Base-by-base conservation (phyloP, 1,140 invertebrate species). In the Drosophila ohnishii region DNA sequence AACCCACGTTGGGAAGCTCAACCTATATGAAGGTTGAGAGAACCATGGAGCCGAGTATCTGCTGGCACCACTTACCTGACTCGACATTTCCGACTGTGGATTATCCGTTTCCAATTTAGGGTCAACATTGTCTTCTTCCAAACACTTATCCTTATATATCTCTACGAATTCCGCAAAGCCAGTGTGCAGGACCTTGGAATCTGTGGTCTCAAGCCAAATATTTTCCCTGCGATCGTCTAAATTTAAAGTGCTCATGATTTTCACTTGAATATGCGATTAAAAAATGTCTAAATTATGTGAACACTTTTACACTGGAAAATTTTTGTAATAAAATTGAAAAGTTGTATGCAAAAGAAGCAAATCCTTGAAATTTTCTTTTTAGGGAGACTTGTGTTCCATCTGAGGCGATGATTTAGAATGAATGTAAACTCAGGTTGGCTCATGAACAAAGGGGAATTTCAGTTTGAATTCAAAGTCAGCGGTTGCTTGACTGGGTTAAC, bases 111-210 rank as follows among this genome's bases (percentile, higher is more conserved):
- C 11, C 11, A 45, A 22, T 6, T 45, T 14, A 1, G 14, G 3
- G 7, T n/a, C 14, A n/a, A 2, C 13, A 9, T 0, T 7, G 7
- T 0, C 4, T 0, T 5, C 13, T 9, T n/a, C 14, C 13, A 0
- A 0, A 13, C 13, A 9, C 10, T 5, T 0, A 1, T 14, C 2
- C 14, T 30, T n/a, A 1, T 16, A n/a, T 0, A 16, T 28, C 25
- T 10, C n/a, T 4, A 48, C 25, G 14, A 30, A 48, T 10, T 48
- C 25, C 2, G 2, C 47, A 48, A 48, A 48, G 1, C 47, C n/a
- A 2, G 14, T 50, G 6, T 30, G 2, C 2, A 30, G 5, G 6
- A 50, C 9, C 3, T n/a, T 4, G 2, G 47, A 50, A 30, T 48
- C 47, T 48, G 14, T 28, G 8, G 14, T 1, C 22, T 48, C 7